These are phyloP conservation scores for Grapholita molesta DNA, from an alignment of 1,140 invertebrate genomes.

Conservation along the genomic window DNA sequence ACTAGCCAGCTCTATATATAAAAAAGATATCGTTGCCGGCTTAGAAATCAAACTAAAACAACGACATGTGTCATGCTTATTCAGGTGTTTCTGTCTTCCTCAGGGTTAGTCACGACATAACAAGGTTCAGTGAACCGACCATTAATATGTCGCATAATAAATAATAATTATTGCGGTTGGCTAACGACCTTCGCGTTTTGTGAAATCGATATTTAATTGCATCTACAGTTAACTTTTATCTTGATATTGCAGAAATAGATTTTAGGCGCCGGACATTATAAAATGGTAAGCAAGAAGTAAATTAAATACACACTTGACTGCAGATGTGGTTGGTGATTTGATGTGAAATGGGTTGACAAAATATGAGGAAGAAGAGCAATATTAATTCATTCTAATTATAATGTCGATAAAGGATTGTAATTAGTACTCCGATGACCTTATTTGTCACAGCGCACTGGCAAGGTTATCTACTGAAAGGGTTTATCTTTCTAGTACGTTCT, in stretches of 20 bases:
- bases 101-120: not conserved
- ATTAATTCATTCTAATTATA: not conserved
- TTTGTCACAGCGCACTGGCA: slow-evolving; percentile 35
- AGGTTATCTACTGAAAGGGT: slow-evolving; percentile 40
- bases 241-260: not conserved
- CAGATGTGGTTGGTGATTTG: too few relatives aligned
- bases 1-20: too few relatives aligned
- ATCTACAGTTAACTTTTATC: not conserved
- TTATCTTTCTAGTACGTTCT: slow-evolving; percentile 21
- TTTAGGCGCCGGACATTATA: not conserved
- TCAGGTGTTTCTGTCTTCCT: not conserved
- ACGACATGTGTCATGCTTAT: not conserved
- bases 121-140: not conserved
- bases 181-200: not conserved
- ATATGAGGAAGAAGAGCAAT: not conserved
- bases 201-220: not conserved
- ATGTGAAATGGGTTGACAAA: too few relatives aligned
- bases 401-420: slow-evolving; percentile 21
- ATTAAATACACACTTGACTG: too few relatives aligned
- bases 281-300: not conserved
- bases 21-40: not conserved
- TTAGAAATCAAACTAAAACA: not conserved
- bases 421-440: slow-evolving; percentile 34
- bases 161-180: not conserved
- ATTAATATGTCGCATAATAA: slow-evolving; percentile 12